Evolutionary conservation across 2,888 invertebrate genomes (phyloP).

Genomic region (Hydrotaea diabolus): DNA sequence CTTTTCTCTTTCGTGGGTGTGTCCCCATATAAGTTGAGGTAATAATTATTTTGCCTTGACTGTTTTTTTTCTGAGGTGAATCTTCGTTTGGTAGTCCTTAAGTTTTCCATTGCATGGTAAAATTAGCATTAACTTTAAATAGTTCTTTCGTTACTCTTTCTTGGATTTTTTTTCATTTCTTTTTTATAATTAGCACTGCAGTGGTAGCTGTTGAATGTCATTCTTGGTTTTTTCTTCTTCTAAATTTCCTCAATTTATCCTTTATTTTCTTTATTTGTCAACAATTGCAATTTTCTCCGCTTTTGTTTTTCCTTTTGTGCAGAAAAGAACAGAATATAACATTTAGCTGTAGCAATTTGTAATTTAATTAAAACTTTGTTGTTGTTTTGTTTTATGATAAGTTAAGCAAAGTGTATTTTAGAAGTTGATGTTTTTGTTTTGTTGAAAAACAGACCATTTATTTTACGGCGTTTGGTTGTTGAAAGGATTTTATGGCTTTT

Average conservation of each 20-base stretch:
- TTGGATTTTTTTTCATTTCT: neutral
- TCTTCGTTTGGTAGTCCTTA: no score
- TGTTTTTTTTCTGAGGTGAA: no score
- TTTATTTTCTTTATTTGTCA: constrained; percentile 22
- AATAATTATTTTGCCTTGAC: no score
- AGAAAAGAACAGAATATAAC: neutral
- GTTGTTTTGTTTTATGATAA: neutral
- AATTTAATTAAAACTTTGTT: constrained; percentile 54
- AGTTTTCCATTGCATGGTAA: no score
- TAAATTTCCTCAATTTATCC: neutral
- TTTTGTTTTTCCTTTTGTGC: neutral
- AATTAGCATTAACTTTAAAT: no score
- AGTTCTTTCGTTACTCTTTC: neutral
- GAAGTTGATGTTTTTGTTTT: neutral
- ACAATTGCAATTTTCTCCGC: constrained; percentile 13
- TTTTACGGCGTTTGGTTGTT: constrained; percentile 29
- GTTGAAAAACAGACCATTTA: neutral
- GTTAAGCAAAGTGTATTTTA: constrained; percentile 5
- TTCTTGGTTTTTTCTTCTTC: constrained; percentile 1
- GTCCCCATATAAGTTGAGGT: no score
- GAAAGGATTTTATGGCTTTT: constrained; percentile 53
- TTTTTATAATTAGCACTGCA: neutral
- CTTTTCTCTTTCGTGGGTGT: no score
- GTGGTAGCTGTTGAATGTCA: constrained; percentile 12
- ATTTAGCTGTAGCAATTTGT: constrained; percentile 39